These are phyloP conservation scores for Pteria penguin DNA, from an alignment of 2,888 invertebrate species.

Conservation along the genomic window DNA sequence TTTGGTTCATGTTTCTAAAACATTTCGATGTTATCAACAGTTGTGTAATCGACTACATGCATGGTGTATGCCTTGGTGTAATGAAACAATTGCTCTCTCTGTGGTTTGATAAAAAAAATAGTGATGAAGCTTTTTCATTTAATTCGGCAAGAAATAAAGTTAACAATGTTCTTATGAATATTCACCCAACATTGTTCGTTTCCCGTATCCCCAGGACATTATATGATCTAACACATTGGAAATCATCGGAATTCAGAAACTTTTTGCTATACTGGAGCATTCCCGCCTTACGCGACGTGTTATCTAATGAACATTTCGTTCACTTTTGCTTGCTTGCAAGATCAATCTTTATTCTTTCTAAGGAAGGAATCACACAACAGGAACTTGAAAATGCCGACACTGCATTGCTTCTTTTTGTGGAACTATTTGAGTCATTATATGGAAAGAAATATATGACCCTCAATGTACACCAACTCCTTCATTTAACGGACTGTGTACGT, in stretches of 20 bases:
- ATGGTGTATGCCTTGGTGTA: constrained; percentile 23
- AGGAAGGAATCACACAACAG: background rate
- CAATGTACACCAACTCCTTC: constrained; percentile 26
- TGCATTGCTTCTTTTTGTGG: constrained; percentile 16
- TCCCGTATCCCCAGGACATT: constrained; percentile 26
- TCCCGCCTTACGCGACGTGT: constrained; percentile 8
- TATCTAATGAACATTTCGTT: background rate
- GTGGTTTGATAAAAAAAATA: constrained; percentile 41
- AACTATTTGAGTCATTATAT: constrained; percentile 3
- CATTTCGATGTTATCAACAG: constrained; percentile 28
- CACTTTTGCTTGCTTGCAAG: constrained; percentile 18
- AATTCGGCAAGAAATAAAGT: constrained; percentile 5
- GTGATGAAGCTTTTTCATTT: constrained; percentile 25
- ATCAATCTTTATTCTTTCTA: constrained; percentile 4
- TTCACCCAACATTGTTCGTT: constrained; percentile 32
- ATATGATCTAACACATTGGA: constrained; percentile 28
- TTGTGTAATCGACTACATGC: constrained; percentile 21
- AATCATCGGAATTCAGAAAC: constrained; percentile 34
- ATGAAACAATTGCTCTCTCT: constrained; percentile 32
- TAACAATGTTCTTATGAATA: constrained; percentile 3
- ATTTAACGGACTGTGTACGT: constrained; percentile 14
- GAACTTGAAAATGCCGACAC: constrained; percentile 12
- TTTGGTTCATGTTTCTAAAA: constrained; percentile 29
- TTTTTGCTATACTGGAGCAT: constrained; percentile 34
- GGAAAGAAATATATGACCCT: constrained; percentile 5